These are phyloP conservation scores for rabbit (Oryctolagus cuniculus) DNA, from an alignment of 2,113 vertebrate genomes.

Conservation along the genomic window DNA sequence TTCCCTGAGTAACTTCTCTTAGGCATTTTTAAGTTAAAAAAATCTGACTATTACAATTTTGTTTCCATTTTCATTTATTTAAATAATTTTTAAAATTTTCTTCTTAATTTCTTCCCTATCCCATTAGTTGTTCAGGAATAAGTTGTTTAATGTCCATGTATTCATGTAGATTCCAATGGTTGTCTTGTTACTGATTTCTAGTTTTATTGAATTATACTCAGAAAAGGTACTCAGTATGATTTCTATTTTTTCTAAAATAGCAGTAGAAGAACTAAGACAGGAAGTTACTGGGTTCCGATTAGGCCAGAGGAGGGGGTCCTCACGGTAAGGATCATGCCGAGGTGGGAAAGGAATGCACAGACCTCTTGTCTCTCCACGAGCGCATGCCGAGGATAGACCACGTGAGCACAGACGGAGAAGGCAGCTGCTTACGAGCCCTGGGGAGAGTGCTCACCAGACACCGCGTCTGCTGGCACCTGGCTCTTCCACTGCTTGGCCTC, in stretches of 20 bases:
- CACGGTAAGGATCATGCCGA: not conserved
- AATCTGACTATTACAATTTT: too few species aligned
- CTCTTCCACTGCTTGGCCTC: not conserved
- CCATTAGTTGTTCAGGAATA: too few species aligned
- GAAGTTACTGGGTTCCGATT: not conserved
- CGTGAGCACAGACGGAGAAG: not conserved
- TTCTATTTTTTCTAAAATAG: not conserved
- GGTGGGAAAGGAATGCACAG: not conserved
- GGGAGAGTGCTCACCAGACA: not conserved
- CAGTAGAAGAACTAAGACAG: too few species aligned
- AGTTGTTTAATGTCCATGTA: too few species aligned
- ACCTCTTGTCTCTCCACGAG: not conserved
- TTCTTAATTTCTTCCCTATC: too few species aligned
- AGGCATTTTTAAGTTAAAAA: too few species aligned
- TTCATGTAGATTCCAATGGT: too few species aligned
- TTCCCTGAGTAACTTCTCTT: too few species aligned
- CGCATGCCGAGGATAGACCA: not conserved
- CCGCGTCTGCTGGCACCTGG: not conserved
- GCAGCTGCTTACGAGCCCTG: not conserved
- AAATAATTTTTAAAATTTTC: too few species aligned
- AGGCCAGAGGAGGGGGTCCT: not conserved
- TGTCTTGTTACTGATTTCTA: slow-evolving; percentile 53
- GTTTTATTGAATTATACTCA: slow-evolving; percentile 83
- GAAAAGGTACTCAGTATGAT: slow-evolving; percentile 83
- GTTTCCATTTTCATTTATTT: too few species aligned